phyloP scores from a whole-genome alignment of 2,797 vertebrate genomes.

The Pampus argenteus region DNA sequence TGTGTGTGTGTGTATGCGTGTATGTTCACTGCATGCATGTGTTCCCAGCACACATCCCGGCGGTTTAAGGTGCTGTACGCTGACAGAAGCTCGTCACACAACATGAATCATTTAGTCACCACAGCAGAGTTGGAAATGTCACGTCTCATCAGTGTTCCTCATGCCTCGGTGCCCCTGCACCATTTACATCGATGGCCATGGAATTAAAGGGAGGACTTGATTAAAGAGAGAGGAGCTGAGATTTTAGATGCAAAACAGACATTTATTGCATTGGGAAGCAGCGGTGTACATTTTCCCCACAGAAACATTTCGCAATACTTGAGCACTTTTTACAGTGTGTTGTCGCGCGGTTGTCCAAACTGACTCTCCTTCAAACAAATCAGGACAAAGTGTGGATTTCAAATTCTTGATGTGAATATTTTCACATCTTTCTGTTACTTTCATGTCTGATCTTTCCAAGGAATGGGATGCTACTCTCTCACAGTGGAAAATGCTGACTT shows the following conservation, averaged over 20 bases:
- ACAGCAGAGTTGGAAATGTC: conserved; percentile 84
- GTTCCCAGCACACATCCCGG: conserved; percentile 54
- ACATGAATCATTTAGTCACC: conserved; percentile 88
- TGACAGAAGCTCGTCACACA: conserved; percentile 81
- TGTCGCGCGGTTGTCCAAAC: conserved; percentile 52
- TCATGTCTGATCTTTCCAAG: conserved; percentile 51
- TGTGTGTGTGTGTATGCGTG: conserved; percentile 10
- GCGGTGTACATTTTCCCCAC: conserved; percentile 71
- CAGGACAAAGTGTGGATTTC: conserved; percentile 41
- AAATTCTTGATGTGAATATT: conserved; percentile 52
- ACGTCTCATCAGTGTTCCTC: conserved; percentile 77
- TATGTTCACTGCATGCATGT: conserved; percentile 39
- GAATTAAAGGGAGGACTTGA: conserved; percentile 61
- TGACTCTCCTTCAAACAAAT: conserved; percentile 37
- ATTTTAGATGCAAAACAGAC: conserved; percentile 75
- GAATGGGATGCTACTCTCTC: conserved; percentile 65
- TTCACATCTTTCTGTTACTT: conserved; percentile 35
- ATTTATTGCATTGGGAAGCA: conserved; percentile 78
- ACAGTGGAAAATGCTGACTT: conserved; percentile 74
- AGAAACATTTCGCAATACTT: conserved; percentile 70
- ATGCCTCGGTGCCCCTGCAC: conserved; percentile 60
- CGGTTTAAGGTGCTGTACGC: conserved; percentile 67
- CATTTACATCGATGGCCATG: conserved; percentile 53
- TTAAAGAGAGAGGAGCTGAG: conserved; percentile 75
- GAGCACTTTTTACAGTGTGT: conserved; percentile 60